Evolutionary conservation across 1,140 invertebrate species (phyloP), one percentile per base, ranked within the genome.

Genomic region (Apis laboriosa): DNA sequence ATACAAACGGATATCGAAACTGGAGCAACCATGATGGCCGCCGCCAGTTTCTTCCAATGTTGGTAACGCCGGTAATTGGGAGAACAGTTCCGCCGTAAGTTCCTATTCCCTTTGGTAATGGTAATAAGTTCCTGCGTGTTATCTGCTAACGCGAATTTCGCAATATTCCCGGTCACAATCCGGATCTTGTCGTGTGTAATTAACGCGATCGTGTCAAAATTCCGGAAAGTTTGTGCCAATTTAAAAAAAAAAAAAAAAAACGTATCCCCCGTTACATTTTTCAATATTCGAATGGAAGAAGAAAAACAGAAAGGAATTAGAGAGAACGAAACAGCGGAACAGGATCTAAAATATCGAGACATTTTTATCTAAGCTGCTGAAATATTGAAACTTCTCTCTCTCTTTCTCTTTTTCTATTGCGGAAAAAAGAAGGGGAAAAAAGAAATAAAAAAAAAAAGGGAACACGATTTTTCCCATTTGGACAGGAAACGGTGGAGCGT

Each of bases 401-500:
- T 13, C 13, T 34, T 28, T 19, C 19, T 43, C 34, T 43, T 43
- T 43, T 43, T 43, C 34, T 43, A 43, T 43, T 43, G 21, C 5
- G 43, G 15, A 15, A 56, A 24, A 43, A 58, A 8, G 21, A 51
- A n/a, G 12, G 7, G 15, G 11, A 61, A n/a, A 61, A 61, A 1
- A 61, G 21, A 13, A 55, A 55, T 15, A 55, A 55, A 55, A 55
- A 55, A 8, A 21, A 21, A 58, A 53, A 43, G 21, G 34, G 56
- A 17, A 74, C 72, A 61, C 56, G 72, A 74, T 43, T 75, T 66
- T 56, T 74, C 63, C 43, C 70, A 60, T 49, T 43, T 56, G 51
- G 24, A 11, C 58, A 43, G 15, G 49, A 43, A 63, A 72, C 77
- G n/a, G 55, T 5, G n/a, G 17, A 60, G 8, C 19, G 24, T 8